Conservation (phyloP, 1,140 invertebrate genomes). For the Acyrthosiphon pisum region DNA sequence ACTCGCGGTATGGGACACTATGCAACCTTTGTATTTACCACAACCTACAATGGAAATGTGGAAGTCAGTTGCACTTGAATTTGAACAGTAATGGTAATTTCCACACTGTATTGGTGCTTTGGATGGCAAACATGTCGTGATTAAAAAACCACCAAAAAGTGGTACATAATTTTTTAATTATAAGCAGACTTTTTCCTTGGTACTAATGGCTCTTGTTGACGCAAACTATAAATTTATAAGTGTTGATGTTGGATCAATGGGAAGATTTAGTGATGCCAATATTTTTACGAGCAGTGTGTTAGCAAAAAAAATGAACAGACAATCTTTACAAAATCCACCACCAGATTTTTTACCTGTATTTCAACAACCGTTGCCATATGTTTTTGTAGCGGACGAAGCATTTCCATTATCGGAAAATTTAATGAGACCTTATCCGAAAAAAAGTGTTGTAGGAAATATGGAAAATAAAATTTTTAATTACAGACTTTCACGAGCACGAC, state of each 20-base stretch:
- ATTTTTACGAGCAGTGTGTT: constrained; percentile 62
- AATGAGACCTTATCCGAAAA: constrained; percentile 65
- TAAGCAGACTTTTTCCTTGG: constrained; percentile 58
- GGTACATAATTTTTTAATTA: constrained; percentile 58
- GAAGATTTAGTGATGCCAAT: constrained; percentile 63
- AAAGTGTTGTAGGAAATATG: constrained; percentile 63
- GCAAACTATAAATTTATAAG: constrained; percentile 59
- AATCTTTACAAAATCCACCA: constrained; percentile 58
- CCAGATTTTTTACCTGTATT: neutral
- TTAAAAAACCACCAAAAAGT: constrained; percentile 62
- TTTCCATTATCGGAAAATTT: constrained; percentile 64
- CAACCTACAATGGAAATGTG: constrained; percentile 21
- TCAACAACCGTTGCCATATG: constrained; percentile 34
- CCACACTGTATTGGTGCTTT: constrained; percentile 62
- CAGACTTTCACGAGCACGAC: constrained; percentile 62
- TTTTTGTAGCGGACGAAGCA: constrained; percentile 65
- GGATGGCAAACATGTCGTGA: constrained; percentile 64
- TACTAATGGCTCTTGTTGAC: constrained; percentile 59
- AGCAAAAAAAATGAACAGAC: constrained; percentile 59
- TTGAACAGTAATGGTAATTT: constrained; percentile 61
- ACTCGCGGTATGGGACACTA: neutral
- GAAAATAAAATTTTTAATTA: constrained; percentile 63
- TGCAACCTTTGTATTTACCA: constrained; percentile 22
- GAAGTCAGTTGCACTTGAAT: constrained; percentile 58
- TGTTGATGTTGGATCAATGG: constrained; percentile 58